These are phyloP conservation scores for Drosophila melanica DNA, from an alignment of 1,140 invertebrate genomes.

Conservation along the genomic window DNA sequence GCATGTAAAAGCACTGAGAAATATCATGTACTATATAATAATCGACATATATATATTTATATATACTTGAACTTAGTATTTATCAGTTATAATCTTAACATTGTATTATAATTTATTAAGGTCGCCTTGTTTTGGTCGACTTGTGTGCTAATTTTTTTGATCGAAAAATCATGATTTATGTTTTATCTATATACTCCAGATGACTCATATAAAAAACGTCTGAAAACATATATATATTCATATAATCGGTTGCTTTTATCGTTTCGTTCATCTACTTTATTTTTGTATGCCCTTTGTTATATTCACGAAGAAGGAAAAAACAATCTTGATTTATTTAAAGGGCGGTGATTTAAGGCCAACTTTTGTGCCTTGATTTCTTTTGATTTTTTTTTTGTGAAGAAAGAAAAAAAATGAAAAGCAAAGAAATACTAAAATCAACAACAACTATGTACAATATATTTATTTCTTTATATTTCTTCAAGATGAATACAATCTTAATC, in stretches of 20 bases:
- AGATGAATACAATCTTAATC: slow-evolving; percentile 99
- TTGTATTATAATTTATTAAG: slow-evolving; percentile 61
- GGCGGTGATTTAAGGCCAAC: slow-evolving; percentile 43
- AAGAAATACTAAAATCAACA: slow-evolving; percentile 38
- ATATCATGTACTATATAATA: slow-evolving; percentile 45
- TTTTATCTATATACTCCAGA: slow-evolving; percentile 21
- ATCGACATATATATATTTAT: slow-evolving; percentile 46
- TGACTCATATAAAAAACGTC: slow-evolving; percentile 16
- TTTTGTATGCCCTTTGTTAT: slow-evolving; percentile 18
- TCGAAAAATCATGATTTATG: slow-evolving; percentile 29
- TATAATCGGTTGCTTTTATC: slow-evolving; percentile 52
- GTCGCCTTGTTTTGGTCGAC: slow-evolving; percentile 44
- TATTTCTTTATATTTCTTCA: slow-evolving; percentile 89
- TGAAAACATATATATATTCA: slow-evolving; percentile 45
- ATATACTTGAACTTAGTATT: slow-evolving; percentile 48
- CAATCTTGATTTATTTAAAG: slow-evolving; percentile 30
- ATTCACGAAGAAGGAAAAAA: slow-evolving; percentile 1
- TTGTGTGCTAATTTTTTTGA: slow-evolving; percentile 57
- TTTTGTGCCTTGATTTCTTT: neutral
- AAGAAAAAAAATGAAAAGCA: slow-evolving; percentile 36
- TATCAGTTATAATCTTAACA: slow-evolving; percentile 56
- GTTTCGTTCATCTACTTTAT: slow-evolving; percentile 25
- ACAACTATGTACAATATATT: slow-evolving; percentile 85
- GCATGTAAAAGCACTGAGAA: slow-evolving; percentile 64
- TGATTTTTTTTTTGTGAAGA: slow-evolving; percentile 30